phyloP scores from a whole-genome alignment of 2,797 vertebrate species.

The Xenentodon cancila region DNA sequence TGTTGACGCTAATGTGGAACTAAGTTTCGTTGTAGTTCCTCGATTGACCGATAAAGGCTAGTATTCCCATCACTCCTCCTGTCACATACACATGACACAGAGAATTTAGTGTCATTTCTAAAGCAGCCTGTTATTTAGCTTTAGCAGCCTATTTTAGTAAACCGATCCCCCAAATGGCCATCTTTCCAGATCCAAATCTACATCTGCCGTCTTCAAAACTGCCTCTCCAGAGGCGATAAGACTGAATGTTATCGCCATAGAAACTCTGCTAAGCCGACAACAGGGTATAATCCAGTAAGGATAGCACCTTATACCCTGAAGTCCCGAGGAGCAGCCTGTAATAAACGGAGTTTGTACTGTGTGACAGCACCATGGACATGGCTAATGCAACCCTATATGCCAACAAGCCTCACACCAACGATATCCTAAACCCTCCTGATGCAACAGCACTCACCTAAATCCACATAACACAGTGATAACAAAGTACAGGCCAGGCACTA shows the following conservation, averaged over 20 bases:
- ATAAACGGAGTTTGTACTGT: constrained; percentile 18
- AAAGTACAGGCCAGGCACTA: constrained; percentile 17
- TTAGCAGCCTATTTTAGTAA: constrained; percentile 25
- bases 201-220: constrained; percentile 26
- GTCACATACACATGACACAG: constrained; percentile 13
- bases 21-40: no score
- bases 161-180: not conserved
- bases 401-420: constrained; percentile 24
- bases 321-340: constrained; percentile 30
- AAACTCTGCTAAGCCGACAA: constrained; percentile 61
- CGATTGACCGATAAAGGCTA: no score
- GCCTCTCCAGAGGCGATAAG: constrained; percentile 41
- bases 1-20: no score
- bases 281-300: constrained; percentile 53
- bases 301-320: constrained; percentile 23
- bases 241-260: constrained; percentile 43
- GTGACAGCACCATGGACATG: constrained; percentile 33
- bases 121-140: constrained; percentile 12
- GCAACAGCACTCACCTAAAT: constrained; percentile 29
- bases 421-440: constrained; percentile 44
- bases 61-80: not conserved
- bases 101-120: constrained; percentile 29
- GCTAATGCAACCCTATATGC: constrained; percentile 32
- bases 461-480: constrained; percentile 22
- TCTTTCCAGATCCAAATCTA: constrained; percentile 28